Conservation (phyloP, 2,888 invertebrate genomes). For the Ormyrus thymus region DNA sequence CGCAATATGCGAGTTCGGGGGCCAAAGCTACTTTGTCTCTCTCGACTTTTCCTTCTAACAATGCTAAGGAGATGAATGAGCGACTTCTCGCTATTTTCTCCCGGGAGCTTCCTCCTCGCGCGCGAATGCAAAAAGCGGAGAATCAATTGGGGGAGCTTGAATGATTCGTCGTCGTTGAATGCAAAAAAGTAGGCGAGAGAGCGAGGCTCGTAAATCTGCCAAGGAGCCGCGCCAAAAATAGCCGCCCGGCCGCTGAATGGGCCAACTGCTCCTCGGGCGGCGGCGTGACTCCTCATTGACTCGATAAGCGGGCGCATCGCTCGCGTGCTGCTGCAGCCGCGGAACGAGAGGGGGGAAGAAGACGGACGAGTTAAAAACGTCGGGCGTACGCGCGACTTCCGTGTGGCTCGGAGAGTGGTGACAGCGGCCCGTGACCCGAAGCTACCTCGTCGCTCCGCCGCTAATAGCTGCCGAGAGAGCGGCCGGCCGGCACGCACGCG, state of each 20-base stretch:
- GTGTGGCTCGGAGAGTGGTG: too few species aligned
- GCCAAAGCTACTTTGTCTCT: too few species aligned
- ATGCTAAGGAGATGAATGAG: too few species aligned
- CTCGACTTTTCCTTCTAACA: too few species aligned
- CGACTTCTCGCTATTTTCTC: too few species aligned
- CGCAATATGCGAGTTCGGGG: too few species aligned
- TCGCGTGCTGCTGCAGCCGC: not conserved
- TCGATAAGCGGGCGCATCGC: not conserved
- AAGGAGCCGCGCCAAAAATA: slow-evolving; percentile 15
- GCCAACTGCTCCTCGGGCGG: not conserved
- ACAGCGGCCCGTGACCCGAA: too few species aligned
- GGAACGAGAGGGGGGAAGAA: slow-evolving; percentile 10
- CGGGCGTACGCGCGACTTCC: not conserved
- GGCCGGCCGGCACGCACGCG: slow-evolving; percentile 67
- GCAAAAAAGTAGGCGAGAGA: not conserved
- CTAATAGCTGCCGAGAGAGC: too few species aligned
- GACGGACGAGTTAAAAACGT: slow-evolving; percentile 16
- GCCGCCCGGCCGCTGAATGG: not conserved
- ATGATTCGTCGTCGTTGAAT: slow-evolving; percentile 20
- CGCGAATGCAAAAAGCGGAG: not conserved
- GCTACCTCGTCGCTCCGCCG: slow-evolving; percentile 21
- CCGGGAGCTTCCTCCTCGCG: too few species aligned
- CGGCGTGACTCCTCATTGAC: slow-evolving; percentile 21
- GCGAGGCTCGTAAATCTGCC: slow-evolving; percentile 17
- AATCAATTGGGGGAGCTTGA: slow-evolving; percentile 12